phyloP scores from a whole-genome alignment of 2,113 vertebrate species.

The Coreoperca whiteheadi region DNA sequence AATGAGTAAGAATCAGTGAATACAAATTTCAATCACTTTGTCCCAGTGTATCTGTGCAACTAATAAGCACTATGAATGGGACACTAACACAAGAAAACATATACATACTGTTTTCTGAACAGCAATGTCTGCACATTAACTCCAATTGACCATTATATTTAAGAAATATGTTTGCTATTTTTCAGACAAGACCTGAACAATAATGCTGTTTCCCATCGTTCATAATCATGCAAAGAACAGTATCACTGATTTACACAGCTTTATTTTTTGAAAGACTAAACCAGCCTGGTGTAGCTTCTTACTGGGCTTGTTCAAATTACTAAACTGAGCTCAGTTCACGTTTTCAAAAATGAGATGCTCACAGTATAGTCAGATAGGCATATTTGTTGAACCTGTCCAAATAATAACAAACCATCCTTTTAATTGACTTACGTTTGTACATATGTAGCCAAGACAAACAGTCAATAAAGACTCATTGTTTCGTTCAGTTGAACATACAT shows the following conservation, averaged over 20 bases:
- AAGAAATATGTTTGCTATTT: not conserved
- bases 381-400: not conserved
- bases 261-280: not conserved
- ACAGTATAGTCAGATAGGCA: not conserved
- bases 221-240: not conserved
- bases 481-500: not conserved
- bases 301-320: not conserved
- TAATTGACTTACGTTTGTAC: not conserved
- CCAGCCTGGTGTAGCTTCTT: not conserved
- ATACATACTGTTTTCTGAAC: not conserved
- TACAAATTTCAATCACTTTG: not conserved
- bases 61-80: not conserved
- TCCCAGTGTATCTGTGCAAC: not conserved
- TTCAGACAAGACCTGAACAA: not conserved
- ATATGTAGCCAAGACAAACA: not conserved
- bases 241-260: not conserved
- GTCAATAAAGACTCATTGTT: not conserved
- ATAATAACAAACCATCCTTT: not conserved
- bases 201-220: not conserved
- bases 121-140: not conserved
- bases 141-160: not conserved
- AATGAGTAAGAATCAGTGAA: conserved; percentile 47
- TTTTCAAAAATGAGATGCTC: not conserved
- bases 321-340: not conserved
- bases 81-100: not conserved